These are phyloP conservation scores for Phylloscopus collybita DNA, from an alignment of 2,797 vertebrate species.

Conservation along the genomic window DNA sequence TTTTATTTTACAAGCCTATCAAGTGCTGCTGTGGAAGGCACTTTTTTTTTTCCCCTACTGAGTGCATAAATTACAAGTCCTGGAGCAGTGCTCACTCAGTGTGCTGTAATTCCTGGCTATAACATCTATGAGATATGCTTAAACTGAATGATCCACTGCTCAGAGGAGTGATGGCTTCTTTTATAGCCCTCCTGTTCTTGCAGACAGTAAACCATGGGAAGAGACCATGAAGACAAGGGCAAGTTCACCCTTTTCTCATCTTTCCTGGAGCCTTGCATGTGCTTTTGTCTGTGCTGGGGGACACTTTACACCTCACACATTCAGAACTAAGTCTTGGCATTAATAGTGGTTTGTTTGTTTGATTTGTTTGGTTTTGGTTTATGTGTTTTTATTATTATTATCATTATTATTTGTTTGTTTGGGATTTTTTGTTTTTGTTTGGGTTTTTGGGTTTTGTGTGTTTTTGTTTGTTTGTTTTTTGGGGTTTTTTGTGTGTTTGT, in stretches of 20 bases:
- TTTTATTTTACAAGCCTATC: slow-evolving; percentile 14
- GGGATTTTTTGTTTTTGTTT: no score
- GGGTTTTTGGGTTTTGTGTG: no score
- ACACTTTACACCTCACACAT: background rate
- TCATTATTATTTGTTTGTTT: no score
- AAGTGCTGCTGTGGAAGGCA: background rate
- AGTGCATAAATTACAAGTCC: background rate
- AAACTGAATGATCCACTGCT: slow-evolving; percentile 6
- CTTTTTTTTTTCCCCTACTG: background rate
- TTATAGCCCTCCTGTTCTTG: background rate
- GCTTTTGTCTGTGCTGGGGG: background rate
- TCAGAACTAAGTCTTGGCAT: background rate
- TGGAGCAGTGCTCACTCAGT: background rate
- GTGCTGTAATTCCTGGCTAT: background rate
- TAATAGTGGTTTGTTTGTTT: background rate
- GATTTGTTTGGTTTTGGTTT: no score
- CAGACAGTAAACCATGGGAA: background rate
- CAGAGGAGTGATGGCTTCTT: background rate
- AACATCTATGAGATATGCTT: background rate
- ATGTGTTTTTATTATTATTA: no score
- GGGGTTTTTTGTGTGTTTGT: no score
- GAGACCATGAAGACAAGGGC: background rate
- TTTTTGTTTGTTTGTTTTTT: no score
- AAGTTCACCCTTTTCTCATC: background rate
- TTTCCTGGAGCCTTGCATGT: background rate